Percentiles rank a stretch among this genome's conserved stretches.
Conservation (phyloP, 2,113 vertebrate species). For the Otolemur garnettii region DNA sequence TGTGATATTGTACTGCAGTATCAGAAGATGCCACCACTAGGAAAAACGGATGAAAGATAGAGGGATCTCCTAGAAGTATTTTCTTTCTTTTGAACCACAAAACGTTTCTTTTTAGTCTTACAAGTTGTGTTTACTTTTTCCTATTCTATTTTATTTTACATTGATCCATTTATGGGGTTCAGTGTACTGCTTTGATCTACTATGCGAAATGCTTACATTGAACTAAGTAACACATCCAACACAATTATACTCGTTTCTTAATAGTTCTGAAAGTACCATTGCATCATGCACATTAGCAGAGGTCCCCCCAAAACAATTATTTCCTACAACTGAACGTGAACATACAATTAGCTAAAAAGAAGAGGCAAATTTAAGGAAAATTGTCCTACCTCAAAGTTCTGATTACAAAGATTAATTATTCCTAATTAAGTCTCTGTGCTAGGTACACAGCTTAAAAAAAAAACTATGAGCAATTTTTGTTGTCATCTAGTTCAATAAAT, state of each 20-base stretch:
- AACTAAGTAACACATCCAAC: too few species aligned
- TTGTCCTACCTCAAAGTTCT: background rate
- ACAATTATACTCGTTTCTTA: too few species aligned
- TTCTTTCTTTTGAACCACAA: background rate
- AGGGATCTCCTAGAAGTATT: background rate
- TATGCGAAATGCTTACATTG: too few species aligned
- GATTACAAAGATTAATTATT: background rate
- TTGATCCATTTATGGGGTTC: too few species aligned
- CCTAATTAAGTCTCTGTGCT: background rate
- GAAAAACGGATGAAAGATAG: background rate
- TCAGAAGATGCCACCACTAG: background rate
- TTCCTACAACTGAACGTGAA: background rate
- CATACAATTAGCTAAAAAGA: background rate
- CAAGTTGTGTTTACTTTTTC: too few species aligned
- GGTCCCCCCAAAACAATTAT: background rate
- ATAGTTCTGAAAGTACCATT: too few species aligned
- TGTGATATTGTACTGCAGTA: background rate
- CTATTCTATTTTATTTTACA: too few species aligned
- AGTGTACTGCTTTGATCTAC: too few species aligned
- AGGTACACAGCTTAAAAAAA: background rate
- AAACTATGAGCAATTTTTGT: background rate
- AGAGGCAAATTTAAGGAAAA: background rate
- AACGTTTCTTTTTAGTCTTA: too few species aligned
- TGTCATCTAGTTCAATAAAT: background rate
- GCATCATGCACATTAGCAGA: too few species aligned